Conservation (phyloP, 2,113 vertebrate genomes). For the Bungarus multicinctus region DNA sequence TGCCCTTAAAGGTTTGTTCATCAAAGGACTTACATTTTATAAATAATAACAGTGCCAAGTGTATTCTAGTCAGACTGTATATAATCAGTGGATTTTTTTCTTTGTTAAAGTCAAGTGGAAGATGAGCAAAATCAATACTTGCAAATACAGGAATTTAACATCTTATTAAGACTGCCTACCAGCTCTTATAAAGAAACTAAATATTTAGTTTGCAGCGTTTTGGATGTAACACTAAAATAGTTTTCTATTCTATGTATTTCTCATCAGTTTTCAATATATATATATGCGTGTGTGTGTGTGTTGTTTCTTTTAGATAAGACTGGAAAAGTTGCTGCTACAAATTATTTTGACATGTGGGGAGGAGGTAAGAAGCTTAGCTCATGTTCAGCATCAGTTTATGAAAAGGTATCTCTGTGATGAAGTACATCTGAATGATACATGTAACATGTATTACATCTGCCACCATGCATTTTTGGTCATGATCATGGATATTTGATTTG, state of each 20-base stretch:
- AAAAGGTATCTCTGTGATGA: not conserved
- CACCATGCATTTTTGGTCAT: not conserved
- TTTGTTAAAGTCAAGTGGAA: not conserved
- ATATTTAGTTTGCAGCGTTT: not conserved
- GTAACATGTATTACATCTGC: not conserved
- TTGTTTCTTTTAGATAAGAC: constrained; percentile 66
- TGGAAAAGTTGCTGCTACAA: constrained; percentile 32
- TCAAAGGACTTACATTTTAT: not conserved
- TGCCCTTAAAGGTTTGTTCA: not conserved
- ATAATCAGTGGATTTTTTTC: not conserved
- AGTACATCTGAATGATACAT: not conserved
- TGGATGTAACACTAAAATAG: not conserved
- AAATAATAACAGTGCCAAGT: too few relatives aligned
- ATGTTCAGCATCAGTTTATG: not conserved
- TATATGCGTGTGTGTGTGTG: accelerated
- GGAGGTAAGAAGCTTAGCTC: constrained; percentile 60
- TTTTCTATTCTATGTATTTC: not conserved
- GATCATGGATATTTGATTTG: not conserved
- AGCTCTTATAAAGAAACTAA: not conserved
- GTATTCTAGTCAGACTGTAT: not conserved
- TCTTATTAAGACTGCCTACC: not conserved
- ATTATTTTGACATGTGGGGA: constrained; percentile 68
- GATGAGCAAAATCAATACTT: not conserved
- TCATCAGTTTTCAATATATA: not conserved
- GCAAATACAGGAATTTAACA: not conserved